Evolutionary conservation across 2,888 invertebrate genomes (phyloP).

Genomic region (Sphinx pinastri): DNA sequence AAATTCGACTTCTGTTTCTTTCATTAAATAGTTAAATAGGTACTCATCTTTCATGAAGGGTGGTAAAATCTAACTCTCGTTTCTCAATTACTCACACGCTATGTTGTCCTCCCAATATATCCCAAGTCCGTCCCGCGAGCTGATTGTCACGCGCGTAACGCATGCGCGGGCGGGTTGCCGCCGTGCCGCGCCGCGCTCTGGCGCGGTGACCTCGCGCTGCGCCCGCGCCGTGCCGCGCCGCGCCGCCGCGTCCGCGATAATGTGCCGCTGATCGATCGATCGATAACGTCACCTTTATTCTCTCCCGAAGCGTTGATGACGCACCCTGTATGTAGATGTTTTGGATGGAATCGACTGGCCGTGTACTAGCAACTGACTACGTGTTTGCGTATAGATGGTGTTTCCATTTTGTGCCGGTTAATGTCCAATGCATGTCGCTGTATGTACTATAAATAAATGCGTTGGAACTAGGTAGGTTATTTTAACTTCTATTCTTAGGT

Average conservation of each 20-base stretch:
- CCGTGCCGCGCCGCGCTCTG: constrained; percentile 33
- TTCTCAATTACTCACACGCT: neutral
- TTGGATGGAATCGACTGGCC: neutral
- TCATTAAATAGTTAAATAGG: too few species aligned
- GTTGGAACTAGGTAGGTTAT: too few species aligned
- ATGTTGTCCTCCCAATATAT: neutral
- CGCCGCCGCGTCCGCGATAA: constrained; percentile 9
- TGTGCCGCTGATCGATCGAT: neutral
- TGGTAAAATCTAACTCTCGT: too few species aligned
- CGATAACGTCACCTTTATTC: constrained; percentile 14
- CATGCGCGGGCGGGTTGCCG: constrained; percentile 43
- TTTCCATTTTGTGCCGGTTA: neutral
- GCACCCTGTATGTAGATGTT: neutral
- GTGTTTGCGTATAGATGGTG: neutral
- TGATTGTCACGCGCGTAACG: constrained; percentile 45
- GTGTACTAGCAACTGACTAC: neutral
- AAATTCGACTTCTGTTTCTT: too few species aligned
- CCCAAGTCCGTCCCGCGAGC: constrained; percentile 1
- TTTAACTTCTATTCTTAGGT: too few species aligned
- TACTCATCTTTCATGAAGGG: too few species aligned
- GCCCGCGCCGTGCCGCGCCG: constrained; percentile 10
- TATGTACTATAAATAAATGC: too few species aligned
- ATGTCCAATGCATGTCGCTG: neutral
- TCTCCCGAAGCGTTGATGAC: constrained; percentile 1
- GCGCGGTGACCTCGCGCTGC: constrained; percentile 52